Evolutionary conservation across 2,888 invertebrate genomes (phyloP), one percentile per base, ranked within the genome.

Genomic region (Hemithea aestivaria): DNA sequence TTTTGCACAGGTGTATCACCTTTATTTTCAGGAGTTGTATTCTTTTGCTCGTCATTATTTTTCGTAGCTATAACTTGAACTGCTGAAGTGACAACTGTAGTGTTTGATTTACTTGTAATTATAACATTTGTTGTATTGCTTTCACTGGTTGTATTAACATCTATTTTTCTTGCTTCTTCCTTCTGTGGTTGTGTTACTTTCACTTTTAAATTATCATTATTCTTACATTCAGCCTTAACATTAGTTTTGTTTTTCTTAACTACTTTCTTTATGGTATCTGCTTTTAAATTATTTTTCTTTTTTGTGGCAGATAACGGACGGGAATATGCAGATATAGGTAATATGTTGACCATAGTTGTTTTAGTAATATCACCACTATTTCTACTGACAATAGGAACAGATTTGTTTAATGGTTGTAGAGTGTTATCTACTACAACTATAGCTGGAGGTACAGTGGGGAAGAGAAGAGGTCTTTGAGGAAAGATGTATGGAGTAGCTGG

Each of bases 311-410:
- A 85, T 24, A 84, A 45, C 20, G 85, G 76, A 40, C 69, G 72
- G 9, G 87, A 84, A 58, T 84, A 87, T n/a, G 87, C 87, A 27
- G 87, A 77, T 73, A 87, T 84, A 12, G 87, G 87, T 45, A 85
- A 58, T 42, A 85, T 79, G 64, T 87, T 87, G 20, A 87, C 87
- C 83, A 82, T 87, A 21, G 87, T 87, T 21, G 87, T 87, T 72
- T 74, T 87, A 11, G 87, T 85, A 27, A 77, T 71, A 54, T 87
- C 84, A 49, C 67, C 73, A 50, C 48, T 68, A 49, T 62, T 78
- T 66, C 78, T 80, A 51, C 67, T 77, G 22, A 77, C 53, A 46
- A 75, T 60, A 35, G 78, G 73, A 46, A 74, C 58, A 24, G 68
- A 41, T 59, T 81, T 84, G 46, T 72, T 80, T 20, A 79, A 29